A percentile compares a stretch with the other conserved stretches of the same genome.
Conservation (phyloP, 2,888 invertebrate species). For the Marronus borbonicus region DNA sequence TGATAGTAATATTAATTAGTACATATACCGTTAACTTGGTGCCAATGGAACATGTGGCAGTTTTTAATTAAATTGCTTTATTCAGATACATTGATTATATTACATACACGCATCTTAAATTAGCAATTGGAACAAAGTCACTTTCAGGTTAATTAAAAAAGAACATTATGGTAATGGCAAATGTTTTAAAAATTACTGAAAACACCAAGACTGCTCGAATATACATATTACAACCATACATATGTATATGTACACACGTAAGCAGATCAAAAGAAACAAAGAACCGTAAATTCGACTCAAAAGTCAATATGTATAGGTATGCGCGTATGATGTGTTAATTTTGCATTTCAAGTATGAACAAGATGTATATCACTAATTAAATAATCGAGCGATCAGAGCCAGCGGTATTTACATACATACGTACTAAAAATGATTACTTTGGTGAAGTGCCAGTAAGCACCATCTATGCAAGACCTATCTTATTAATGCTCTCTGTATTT, state of each 20-base stretch:
- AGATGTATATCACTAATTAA: conserved; percentile 34
- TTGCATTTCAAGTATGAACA: conserved; percentile 9
- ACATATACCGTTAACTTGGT: conserved; percentile 2
- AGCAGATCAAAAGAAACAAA: conserved; percentile 11
- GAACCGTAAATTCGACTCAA: conserved; percentile 22
- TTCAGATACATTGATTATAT: background rate
- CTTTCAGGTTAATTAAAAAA: background rate
- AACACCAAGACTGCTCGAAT: background rate
- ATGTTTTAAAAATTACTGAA: background rate
- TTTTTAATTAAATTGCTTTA: conserved; percentile 15
- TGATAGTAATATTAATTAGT: conserved; percentile 9
- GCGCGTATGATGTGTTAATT: conserved; percentile 29
- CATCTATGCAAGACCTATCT: conserved; percentile 35
- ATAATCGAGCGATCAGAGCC: conserved; percentile 9
- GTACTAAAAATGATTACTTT: conserved; percentile 29
- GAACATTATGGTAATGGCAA: background rate
- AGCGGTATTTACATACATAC: conserved; percentile 16
- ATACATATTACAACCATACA: conserved; percentile 1
- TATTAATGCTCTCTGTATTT: conserved; percentile 34
- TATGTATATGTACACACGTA: too few relatives aligned
- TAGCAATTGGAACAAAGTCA: background rate
- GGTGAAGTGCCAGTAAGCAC: conserved; percentile 35
- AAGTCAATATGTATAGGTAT: conserved; percentile 2
- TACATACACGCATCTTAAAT: background rate
- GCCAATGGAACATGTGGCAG: background rate